Evolutionary conservation across 2,888 invertebrate genomes (phyloP).

Genomic region (Eudasyphora cyanicolor): DNA sequence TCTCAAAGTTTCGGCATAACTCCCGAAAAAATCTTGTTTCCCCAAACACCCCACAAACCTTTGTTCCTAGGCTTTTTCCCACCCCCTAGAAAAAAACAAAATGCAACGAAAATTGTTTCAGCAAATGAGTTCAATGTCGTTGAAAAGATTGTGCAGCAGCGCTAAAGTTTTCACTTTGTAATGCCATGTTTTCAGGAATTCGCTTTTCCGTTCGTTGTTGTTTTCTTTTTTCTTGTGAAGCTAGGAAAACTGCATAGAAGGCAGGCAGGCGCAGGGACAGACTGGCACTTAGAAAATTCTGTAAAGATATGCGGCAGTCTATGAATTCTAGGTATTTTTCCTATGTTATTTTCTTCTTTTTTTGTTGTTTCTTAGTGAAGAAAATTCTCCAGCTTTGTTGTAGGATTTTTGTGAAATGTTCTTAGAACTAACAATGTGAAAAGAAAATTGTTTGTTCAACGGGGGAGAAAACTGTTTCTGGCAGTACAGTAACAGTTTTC

Average conservation of each 20-base stretch:
- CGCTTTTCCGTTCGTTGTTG: neutral
- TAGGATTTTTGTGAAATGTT: slow-evolving; percentile 19
- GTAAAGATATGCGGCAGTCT: neutral
- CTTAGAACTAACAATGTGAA: slow-evolving; percentile 9
- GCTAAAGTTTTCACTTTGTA: slow-evolving; percentile 29
- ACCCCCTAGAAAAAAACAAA: no score
- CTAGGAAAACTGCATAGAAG: no score
- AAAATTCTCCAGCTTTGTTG: neutral
- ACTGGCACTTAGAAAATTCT: neutral
- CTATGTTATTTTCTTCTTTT: neutral
- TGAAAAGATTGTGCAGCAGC: slow-evolving; percentile 16
- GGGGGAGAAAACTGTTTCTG: neutral
- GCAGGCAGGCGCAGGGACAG: neutral
- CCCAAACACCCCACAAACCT: neutral
- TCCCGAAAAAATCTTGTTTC: neutral
- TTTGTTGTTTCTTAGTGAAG: neutral
- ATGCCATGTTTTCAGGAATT: slow-evolving; percentile 31
- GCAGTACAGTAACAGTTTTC: neutral
- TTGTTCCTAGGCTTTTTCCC: neutral
- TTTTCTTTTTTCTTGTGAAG: neutral
- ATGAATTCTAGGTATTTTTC: slow-evolving; percentile 42
- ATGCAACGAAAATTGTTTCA: slow-evolving; percentile 22
- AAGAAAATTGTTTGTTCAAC: slow-evolving; percentile 12
- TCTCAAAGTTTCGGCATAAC: neutral
- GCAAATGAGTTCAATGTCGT: slow-evolving; percentile 59